Evolutionary conservation across 1,140 invertebrate genomes (phyloP).

Genomic region (Atta cephalotes): DNA sequence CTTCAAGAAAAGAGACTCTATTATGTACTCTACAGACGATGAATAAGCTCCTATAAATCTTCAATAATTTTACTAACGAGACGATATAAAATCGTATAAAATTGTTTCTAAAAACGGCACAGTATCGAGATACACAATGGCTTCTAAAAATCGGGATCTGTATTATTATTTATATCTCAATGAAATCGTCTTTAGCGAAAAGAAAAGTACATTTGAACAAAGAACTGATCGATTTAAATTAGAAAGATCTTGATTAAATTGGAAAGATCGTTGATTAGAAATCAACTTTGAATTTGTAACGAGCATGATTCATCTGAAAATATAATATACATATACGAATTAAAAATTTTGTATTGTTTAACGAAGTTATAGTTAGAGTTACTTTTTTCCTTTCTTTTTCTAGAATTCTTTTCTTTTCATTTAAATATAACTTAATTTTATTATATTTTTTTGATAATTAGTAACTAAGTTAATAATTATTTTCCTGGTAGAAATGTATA

Average conservation of each 20-base stretch:
- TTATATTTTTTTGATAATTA: no score
- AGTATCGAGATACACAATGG: constrained; percentile 9
- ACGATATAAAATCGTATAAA: neutral
- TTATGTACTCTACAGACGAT: neutral
- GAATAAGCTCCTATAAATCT: neutral
- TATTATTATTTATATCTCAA: neutral
- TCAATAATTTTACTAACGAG: neutral
- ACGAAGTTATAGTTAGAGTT: neutral
- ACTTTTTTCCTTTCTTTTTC: no score
- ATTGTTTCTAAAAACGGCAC: neutral
- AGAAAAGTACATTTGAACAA: constrained; percentile 2
- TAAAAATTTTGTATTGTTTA: neutral
- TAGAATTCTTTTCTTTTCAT: no score
- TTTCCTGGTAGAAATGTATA: no score
- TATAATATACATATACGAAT: neutral
- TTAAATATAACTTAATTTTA: no score
- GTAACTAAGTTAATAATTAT: no score
- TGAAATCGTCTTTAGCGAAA: neutral
- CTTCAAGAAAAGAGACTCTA: neutral
- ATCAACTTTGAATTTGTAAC: neutral
- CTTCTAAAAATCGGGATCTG: neutral
- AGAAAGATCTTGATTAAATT: neutral
- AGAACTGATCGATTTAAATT: neutral
- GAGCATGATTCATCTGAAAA: neutral
- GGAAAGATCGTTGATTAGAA: neutral